Base-by-base conservation (phyloP, 2,797 vertebrate genomes). In the Premnoplex brunnescens region DNA sequence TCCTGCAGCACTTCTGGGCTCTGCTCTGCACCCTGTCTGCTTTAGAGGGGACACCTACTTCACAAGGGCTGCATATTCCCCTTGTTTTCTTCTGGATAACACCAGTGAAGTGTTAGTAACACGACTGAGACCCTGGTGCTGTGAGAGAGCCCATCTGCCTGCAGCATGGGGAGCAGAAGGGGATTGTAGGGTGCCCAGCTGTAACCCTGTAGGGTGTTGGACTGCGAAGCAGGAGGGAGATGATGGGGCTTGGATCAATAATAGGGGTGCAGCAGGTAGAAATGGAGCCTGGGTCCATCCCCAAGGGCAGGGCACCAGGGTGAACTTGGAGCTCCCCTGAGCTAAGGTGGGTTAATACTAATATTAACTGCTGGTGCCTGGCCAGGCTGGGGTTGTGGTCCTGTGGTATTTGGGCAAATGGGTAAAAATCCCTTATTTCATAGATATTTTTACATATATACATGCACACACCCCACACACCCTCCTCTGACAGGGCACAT, bases 281-380 rank as follows among this genome's bases (percentile, higher is more conserved):
- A 75, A 32, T 3, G 9, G 32, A 83, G 66, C 27, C 41, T n/a
- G 10, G 4, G 58, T 28, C 22, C 64, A 46, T 17, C 21, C 51
- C 64, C 10, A 37, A 1, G 4, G 20, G 37, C 24, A 64, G 6
- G 6, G 2, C 0, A 6, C 1, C 2, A 27, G 44, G 12, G 18
- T 46, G 58, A 52, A 34, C 44, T 39, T 2, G 3, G 10, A 34
- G 34, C 34, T 84, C 18, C 6, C 39, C 4, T 0, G 67, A 54
- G 41, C 34, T 12, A 16, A 66, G 15, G 26, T 34, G 46, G 21
- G 39, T 59, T 79, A 44, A 44, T 44, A 44, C 67, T 72, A 49
- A 26, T 63, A 27, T 28, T 14, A 32, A 62, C 41, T 52, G 17
- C 2, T 20, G 58, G 19, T 64, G 52, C 13, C 30, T 66, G 51